These are phyloP conservation scores for Okamejei kenojei DNA, from an alignment of 2,797 vertebrate species.

Conservation along the genomic window DNA sequence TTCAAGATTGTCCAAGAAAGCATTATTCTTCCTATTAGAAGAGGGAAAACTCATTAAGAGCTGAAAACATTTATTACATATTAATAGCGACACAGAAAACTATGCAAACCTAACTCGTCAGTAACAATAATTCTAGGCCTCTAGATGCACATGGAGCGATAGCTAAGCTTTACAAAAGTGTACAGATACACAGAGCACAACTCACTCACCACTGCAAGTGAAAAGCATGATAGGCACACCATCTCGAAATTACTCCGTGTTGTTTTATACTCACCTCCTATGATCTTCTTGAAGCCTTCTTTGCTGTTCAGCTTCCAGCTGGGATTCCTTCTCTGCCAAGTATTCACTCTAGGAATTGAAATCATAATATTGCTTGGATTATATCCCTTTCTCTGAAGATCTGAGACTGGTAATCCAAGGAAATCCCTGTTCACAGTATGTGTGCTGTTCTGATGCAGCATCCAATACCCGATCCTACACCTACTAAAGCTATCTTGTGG, in stretches of 20 bases:
- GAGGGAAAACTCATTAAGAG: neutral
- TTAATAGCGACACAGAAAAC: neutral
- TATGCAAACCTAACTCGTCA: neutral
- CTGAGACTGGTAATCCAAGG: neutral
- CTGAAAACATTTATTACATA: no score
- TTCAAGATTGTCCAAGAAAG: conserved; percentile 28
- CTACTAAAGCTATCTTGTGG: no score
- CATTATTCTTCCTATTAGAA: neutral
- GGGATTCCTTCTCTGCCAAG: conserved; percentile 51
- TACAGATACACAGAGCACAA: neutral
- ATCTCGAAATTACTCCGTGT: neutral
- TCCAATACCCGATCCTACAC: no score
- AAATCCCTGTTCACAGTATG: neutral
- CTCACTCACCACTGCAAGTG: neutral
- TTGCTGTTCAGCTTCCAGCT: conserved; percentile 54
- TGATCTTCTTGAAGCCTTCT: conserved; percentile 55
- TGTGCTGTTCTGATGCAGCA: neutral
- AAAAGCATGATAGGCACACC: neutral
- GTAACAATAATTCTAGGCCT: no score
- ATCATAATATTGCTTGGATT: conserved; percentile 36
- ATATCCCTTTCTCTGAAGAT: conserved; percentile 30
- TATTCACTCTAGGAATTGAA: conserved; percentile 59
- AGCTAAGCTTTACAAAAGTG: no score
- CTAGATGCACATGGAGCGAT: no score
- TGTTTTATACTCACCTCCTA: conserved; percentile 55